Evolutionary conservation across 2,113 vertebrate species (phyloP), one percentile per base, ranked within the genome.

Genomic region (Elephantulus edwardii): DNA sequence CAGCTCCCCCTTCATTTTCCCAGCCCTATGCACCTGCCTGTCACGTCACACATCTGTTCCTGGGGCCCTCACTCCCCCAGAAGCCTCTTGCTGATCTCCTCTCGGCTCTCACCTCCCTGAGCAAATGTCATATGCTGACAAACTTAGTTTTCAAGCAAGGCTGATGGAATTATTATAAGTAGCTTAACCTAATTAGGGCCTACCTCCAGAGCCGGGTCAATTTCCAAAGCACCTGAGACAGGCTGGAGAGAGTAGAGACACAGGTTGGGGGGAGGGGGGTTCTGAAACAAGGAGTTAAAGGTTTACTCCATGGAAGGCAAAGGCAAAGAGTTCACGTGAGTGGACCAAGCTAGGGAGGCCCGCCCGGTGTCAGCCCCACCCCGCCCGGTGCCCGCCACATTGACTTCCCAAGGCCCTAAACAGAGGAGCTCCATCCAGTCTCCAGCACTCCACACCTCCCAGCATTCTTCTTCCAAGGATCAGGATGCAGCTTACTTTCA

Each of bases 111-210:
- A 33, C 14, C 78, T 44, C 66, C 79, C 74, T 60, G 22, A 84
- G 81, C 72, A 75, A 33, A 89, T 84, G 86, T 81, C 71, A 70
- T 12, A n/a, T 85, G 71, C 88, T 89, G 70, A 89, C 3, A 71
- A 85, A 88, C 71, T 74, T n/a, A 42, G 42, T 79, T 86, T 88
- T 84, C 56, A 52, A 35, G 58, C 85, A 85, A 88, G 82, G 93
- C 79, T 90, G 86, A 92, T 11, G 46, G 91, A 72, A 94, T 93
- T 92, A 95, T 14, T 3, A 42, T 50, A 71, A 88, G 77, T 79
- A 90, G 91, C 79, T 95, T 93, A 95, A 52, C 42, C 85, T 92
- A 91, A 89, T 83, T 79, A 56, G 77, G 74, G 78, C 35, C 79
- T 79, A 38, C 30, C 35, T 62, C 60, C 35, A 3, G 12, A 80